Evolutionary conservation across 2,797 vertebrate species (phyloP).

Genomic region (Pangasius djambal): DNA sequence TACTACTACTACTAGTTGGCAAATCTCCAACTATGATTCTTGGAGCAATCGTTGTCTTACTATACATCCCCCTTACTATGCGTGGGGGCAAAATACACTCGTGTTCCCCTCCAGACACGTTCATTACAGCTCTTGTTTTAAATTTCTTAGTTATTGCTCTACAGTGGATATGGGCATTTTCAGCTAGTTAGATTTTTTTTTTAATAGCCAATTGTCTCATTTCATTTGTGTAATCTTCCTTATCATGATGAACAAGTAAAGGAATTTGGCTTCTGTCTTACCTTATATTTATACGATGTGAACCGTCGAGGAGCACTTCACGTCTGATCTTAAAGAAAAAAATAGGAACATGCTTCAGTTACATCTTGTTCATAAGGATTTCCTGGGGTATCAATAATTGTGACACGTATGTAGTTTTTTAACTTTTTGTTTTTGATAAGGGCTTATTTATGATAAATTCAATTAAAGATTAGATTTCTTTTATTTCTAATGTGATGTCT

Average conservation of each 20-base stretch:
- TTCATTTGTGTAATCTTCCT: neutral
- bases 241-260: neutral
- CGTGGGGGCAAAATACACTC: neutral
- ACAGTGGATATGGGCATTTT: neutral
- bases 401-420: neutral
- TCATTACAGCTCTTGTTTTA: neutral
- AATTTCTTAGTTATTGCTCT: neutral
- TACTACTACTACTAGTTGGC: neutral
- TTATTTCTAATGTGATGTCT: too few species aligned
- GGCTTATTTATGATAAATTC: neutral
- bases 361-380: neutral
- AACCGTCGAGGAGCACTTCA: neutral
- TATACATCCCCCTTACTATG: neutral
- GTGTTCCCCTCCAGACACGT: neutral
- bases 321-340: too few species aligned
- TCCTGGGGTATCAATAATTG: neutral
- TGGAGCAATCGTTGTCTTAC: neutral
- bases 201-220: neutral
- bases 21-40: neutral
- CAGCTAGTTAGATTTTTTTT: neutral
- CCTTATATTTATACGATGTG: neutral
- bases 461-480: neutral
- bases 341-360: neutral
- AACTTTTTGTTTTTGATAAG: too few species aligned
- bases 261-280: neutral